Base-by-base conservation (phyloP, 2,797 vertebrate genomes). In the Propithecus deckenii region DNA sequence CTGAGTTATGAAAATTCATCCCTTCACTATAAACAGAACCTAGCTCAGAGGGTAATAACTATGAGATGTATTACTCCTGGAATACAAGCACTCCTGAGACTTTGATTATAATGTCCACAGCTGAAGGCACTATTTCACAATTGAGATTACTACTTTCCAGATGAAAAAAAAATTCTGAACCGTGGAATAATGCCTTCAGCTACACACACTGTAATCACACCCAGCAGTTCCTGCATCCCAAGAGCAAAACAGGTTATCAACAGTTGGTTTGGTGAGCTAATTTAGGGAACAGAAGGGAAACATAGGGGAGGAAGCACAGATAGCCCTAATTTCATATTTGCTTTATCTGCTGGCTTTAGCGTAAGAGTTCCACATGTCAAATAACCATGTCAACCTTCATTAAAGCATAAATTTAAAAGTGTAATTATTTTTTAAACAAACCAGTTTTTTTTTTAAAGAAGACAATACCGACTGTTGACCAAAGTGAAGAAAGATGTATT, bases 51-150 rank as follows among this genome's bases (percentile, higher is more conserved):
- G 96, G 96, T 96, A 98, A 98, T 97, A 91, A 96, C 96, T 92
- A 75, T 50, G 94, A 96, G 94, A 98, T 87, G 86, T 96, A 98
- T 98, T 94, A 95, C 92, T 97, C 79, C 75, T 87, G 74, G 96
- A 97, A 97, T 76, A 89, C 91, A 89, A 95, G 95, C 87, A 91
- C 97, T 97, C 97, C 89, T 91, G 98, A 97, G 98, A 97, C 97
- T 80, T 79, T 94, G 97, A 97, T 97, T 98, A 96, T 96, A 98
- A 98, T 96, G 96, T 98, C 97, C 97, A 97, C 95, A 97, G 98
- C 97, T 97, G 96, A 98, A 97, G 97, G 98, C 97, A 97, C 95
- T 97, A 96, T 98, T 98, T 98, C 98, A 98, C 98, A 96, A 97
- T 81, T 96, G 97, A 97, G 96, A 97, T 97, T 94, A 97, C 97